Evolutionary conservation across 2,797 vertebrate species (phyloP).

Genomic region (Cossypha heuglini): DNA sequence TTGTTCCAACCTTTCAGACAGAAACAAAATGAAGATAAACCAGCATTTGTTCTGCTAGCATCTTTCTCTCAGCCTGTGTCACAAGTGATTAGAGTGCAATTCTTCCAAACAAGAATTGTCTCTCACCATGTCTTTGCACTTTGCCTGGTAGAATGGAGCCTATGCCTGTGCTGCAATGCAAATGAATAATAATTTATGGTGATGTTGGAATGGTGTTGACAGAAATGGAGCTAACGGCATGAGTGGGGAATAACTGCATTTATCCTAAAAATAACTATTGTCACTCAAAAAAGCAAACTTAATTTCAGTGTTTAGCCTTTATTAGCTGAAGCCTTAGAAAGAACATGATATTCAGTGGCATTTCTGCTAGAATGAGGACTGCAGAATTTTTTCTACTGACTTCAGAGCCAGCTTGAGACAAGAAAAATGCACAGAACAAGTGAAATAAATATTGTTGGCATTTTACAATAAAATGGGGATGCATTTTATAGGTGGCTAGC

Average conservation of each 20-base stretch:
- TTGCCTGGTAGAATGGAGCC: background rate
- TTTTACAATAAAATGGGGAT: constrained; percentile 22
- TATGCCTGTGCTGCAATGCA: background rate
- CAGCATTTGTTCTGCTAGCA: background rate
- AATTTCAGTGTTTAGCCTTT: background rate
- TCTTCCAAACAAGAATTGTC: constrained; percentile 9
- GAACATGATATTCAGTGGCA: background rate
- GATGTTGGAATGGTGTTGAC: constrained; percentile 14
- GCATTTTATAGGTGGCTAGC: constrained; percentile 51
- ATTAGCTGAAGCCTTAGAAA: background rate
- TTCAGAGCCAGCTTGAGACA: background rate
- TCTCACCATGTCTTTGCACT: constrained; percentile 30
- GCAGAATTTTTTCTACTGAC: background rate
- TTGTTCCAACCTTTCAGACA: background rate
- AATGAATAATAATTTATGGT: background rate
- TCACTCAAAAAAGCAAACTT: background rate
- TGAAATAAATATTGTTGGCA: constrained; percentile 37
- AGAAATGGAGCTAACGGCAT: background rate
- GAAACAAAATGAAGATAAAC: background rate
- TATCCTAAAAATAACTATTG: constrained; percentile 16
- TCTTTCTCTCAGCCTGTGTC: background rate
- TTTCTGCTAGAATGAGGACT: background rate
- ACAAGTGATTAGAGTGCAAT: background rate
- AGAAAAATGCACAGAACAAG: background rate
- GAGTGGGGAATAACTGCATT: background rate